Evolutionary conservation across 2,888 invertebrate species (phyloP), one percentile per base, ranked within the genome.

Genomic region (Lacanobia oleracea): DNA sequence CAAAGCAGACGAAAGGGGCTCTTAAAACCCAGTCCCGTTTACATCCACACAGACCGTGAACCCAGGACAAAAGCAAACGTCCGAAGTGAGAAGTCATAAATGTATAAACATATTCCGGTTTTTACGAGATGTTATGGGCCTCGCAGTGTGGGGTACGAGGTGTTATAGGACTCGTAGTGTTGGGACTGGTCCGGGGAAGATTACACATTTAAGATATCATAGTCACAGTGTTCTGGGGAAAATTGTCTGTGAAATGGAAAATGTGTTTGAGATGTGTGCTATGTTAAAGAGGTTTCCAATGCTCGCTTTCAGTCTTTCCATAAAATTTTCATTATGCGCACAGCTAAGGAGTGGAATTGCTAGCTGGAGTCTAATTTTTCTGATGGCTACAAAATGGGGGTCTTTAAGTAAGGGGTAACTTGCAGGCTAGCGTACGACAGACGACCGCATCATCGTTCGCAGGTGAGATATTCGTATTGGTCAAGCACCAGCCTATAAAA

Each of bases 61-160:
- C 50, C 21, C 68, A 23, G 51, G 60, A 77, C 63, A 79, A 77
- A 77, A 72, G 78, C 60, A 79, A 80, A 79, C 79, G 83, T 79
- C 82, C 78, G 81, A 82, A 88, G 87, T 82, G 85, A 83, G 84
- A 85, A 67, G 23, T 43, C 90, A 89, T 90, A 88, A 91, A 91
- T 89, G 89, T 60, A 60, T 88, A 89, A 88, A 84, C 83, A 86
- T 89, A 90, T 91, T 88, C 87, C 88, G 83, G 90, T 90, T 92
- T 91, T 93, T 90, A 91, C 81, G 89, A 86, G 83, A 81, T 87
- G 84, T 89, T 88, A 91, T 89, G 88, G 86, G 76, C 74, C 81
- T 78, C 62, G 63, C 50, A 64, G 81, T 66, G 61, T 53, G 72
- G 81, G 83, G 75, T 59, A 53, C 40, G 63, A 86, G 84, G 84